Evolutionary conservation across 1,140 invertebrate species (phyloP).

Genomic region (Dolichoris vasculosae): DNA sequence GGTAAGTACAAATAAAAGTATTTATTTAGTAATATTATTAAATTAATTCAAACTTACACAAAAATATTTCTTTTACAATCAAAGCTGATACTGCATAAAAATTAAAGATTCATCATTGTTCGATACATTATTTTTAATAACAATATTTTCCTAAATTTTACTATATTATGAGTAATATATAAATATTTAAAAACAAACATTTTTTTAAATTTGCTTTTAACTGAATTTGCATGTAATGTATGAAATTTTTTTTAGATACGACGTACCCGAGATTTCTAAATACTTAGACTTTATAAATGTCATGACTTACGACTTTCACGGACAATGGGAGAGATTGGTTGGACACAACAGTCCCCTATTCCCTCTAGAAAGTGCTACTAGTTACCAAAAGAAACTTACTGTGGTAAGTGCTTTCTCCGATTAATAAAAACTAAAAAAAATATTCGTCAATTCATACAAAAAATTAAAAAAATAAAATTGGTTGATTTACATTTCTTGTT

Average conservation of each 20-base stretch:
- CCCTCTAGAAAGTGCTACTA: conserved; percentile 90
- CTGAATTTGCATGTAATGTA: not conserved
- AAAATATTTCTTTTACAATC: no score
- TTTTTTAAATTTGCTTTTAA: not conserved
- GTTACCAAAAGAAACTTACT: conserved; percentile 92
- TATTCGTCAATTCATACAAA: not conserved
- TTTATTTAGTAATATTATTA: not conserved
- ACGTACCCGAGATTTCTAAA: conserved; percentile 94
- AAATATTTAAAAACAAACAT: not conserved
- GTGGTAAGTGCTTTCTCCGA: conserved; percentile 79
- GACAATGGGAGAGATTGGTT: conserved; percentile 93
- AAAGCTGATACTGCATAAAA: no score
- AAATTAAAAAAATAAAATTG: not conserved
- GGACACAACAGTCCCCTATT: conserved; percentile 94
- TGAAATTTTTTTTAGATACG: conserved; percentile 77
- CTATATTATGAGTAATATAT: not conserved
- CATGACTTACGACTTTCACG: conserved; percentile 97
- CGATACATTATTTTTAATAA: no score
- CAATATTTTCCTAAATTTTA: no score
- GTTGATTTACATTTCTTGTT: not conserved
- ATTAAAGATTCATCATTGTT: no score
- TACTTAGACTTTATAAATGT: conserved; percentile 95
- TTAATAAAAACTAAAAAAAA: conserved; percentile 22
- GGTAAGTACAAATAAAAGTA: conserved; percentile 69
- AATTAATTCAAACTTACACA: no score